Percentiles rank a stretch among this genome's conserved stretches.
phyloP scores from a whole-genome alignment of 2,113 vertebrate species.

The Prinia subflava region DNA sequence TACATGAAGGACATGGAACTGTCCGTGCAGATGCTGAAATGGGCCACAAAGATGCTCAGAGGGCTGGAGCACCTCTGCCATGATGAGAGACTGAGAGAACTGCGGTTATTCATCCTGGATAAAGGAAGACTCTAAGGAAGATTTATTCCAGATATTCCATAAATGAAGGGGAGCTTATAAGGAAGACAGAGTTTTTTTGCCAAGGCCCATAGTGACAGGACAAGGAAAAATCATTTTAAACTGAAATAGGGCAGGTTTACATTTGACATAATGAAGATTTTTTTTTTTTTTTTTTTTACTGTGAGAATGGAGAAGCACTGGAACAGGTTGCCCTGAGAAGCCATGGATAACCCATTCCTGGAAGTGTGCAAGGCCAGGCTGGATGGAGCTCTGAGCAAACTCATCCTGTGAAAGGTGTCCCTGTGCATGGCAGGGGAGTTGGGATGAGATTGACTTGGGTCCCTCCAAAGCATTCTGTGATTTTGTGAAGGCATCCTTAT shows the following conservation, averaged over 20 bases:
- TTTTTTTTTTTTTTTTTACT: not conserved
- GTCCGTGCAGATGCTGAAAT: fast-evolving
- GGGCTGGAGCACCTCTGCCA: not conserved
- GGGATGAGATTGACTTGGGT: not conserved
- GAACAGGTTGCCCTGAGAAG: not conserved
- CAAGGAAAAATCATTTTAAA: not conserved
- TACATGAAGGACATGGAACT: not conserved
- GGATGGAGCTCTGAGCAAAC: not conserved
- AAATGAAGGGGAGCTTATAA: not conserved
- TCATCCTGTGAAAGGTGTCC: not conserved
- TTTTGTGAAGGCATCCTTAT: not conserved
- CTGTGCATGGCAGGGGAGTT: fast-evolving
- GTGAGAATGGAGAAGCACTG: fast-evolving
- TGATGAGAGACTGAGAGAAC: not conserved
- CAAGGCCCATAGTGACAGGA: fast-evolving
- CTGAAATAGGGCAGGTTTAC: not conserved
- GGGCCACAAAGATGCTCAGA: not conserved
- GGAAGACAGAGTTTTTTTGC: not conserved
- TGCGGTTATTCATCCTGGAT: not conserved
- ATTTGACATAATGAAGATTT: not conserved
- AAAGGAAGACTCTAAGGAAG: not conserved
- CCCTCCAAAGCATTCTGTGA: not conserved
- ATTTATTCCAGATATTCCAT: not conserved
- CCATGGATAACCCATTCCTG: not conserved
- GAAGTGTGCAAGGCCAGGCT: fast-evolving